These are phyloP conservation scores for Lepus townsendii DNA, from an alignment of 2,797 vertebrate genomes.

Conservation along the genomic window DNA sequence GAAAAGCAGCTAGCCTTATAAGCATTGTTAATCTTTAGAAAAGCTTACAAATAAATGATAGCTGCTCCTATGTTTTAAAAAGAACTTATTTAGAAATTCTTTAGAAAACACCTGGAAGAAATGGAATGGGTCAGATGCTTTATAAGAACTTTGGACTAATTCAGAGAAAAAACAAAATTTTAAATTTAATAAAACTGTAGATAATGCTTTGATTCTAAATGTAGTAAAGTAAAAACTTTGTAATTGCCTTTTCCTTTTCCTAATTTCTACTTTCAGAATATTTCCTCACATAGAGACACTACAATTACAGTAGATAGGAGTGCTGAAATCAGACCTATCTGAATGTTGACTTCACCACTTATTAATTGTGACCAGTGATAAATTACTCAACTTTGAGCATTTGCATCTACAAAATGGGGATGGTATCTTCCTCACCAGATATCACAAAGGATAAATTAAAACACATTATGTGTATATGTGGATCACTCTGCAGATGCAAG, in stretches of 20 bases:
- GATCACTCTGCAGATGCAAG: background rate
- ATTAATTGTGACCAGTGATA: background rate
- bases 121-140: background rate
- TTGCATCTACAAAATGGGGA: background rate
- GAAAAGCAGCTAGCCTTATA: slow-evolving; percentile 54
- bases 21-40: slow-evolving; percentile 29
- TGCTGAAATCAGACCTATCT: background rate
- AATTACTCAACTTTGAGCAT: background rate
- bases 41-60: slow-evolving; percentile 54
- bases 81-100: slow-evolving; percentile 25
- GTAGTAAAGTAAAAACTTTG: background rate
- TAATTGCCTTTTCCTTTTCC: background rate
- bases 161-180: background rate
- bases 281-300: background rate
- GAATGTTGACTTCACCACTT: background rate
- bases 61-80: slow-evolving; percentile 52
- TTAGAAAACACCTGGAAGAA: slow-evolving; percentile 41
- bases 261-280: background rate
- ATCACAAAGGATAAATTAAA: background rate
- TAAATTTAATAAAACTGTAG: slow-evolving; percentile 18
- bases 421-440: background rate
- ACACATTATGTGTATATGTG: background rate
- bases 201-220: slow-evolving; percentile 1
- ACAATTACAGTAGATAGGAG: background rate
- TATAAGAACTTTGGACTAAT: background rate